Percentiles rank a stretch among this genome's conserved stretches.
These are phyloP conservation scores for Propithecus perrieri DNA, from an alignment of 2,797 vertebrate species.

Conservation along the genomic window DNA sequence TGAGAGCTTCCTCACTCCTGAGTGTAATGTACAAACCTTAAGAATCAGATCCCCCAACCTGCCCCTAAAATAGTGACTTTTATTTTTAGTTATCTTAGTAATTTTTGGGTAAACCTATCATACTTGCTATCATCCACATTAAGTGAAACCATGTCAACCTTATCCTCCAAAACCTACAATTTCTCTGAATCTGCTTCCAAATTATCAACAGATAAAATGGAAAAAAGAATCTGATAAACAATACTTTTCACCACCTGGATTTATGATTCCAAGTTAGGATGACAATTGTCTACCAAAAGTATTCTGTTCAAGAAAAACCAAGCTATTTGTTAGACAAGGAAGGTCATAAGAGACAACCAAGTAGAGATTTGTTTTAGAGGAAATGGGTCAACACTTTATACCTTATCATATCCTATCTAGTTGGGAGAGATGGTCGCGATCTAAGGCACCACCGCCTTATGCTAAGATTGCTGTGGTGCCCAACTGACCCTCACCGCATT, in stretches of 20 bases:
- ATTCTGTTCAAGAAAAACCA: background rate
- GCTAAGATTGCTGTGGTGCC: background rate
- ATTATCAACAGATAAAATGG: background rate
- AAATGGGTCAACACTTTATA: background rate
- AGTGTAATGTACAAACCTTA: background rate
- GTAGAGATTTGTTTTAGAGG: background rate
- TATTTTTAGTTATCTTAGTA: slow-evolving; percentile 18
- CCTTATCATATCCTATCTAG: accelerated
- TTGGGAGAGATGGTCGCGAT: background rate
- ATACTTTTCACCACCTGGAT: background rate
- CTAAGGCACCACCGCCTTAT: background rate
- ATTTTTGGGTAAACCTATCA: background rate
- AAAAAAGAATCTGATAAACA: background rate
- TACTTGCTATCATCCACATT: background rate
- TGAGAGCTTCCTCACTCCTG: background rate
- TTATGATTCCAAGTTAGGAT: background rate
- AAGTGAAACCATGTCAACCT: background rate
- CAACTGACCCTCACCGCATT: background rate
- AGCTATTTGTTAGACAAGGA: background rate
- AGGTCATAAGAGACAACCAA: accelerated
- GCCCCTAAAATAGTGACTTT: background rate
- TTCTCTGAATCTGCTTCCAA: background rate
- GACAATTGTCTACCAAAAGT: background rate
- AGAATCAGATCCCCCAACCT: background rate
- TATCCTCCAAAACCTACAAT: background rate